These are phyloP conservation scores for Petrocephalus schoutedeni DNA, from an alignment of 2,797 vertebrate species.

Conservation along the genomic window DNA sequence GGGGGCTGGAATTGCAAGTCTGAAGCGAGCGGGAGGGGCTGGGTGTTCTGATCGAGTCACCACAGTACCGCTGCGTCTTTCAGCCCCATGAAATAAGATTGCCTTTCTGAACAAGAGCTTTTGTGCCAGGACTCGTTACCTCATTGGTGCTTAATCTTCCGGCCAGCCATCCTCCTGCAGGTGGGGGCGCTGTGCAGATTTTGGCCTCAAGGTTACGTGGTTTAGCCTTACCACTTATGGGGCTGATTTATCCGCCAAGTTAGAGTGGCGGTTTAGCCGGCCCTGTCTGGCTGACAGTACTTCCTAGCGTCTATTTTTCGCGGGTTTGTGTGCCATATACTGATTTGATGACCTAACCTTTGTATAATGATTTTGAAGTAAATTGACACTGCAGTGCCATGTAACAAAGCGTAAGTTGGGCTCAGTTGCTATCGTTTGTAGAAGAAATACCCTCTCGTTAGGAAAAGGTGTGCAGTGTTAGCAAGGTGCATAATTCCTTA, in stretches of 20 bases:
- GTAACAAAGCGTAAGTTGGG: not conserved
- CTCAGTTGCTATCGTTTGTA: not conserved
- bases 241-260: not conserved
- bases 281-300: not conserved
- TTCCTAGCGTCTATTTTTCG: not conserved
- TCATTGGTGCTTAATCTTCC: not conserved
- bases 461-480: not conserved
- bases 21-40: not conserved
- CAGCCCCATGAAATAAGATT: slow-evolving; percentile 1
- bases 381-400: not conserved
- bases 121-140: not conserved
- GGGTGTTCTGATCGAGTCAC: not conserved
- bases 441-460: not conserved
- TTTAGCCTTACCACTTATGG: not conserved
- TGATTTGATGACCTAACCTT: not conserved
- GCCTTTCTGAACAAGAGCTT: not conserved
- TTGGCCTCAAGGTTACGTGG: not conserved
- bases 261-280: not conserved
- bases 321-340: not conserved
- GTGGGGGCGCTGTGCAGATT: not conserved
- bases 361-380: not conserved
- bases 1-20: not conserved
- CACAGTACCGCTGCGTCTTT: not conserved
- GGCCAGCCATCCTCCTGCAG: not conserved
- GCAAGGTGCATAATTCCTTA: not conserved